Evolutionary conservation across 2,888 invertebrate genomes (phyloP).

Genomic region (Celastrina argiolus): DNA sequence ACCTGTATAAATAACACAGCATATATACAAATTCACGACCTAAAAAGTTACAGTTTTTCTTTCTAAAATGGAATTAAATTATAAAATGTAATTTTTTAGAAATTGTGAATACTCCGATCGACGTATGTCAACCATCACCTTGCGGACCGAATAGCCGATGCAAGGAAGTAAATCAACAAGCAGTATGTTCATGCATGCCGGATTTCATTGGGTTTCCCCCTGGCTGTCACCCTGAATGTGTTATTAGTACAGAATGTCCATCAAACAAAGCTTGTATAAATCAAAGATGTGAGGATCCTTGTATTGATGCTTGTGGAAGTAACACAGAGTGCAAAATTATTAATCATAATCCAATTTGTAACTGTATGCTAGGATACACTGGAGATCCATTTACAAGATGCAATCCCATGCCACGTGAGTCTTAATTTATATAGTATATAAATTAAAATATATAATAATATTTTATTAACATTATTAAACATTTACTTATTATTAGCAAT

Average conservation of each 20-base stretch:
- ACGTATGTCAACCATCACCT: constrained; percentile 84
- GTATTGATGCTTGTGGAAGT: constrained; percentile 82
- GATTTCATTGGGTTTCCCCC: constrained; percentile 85
- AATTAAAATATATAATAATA: constrained; percentile 17
- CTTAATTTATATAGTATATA: constrained; percentile 15
- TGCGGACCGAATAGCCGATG: constrained; percentile 88
- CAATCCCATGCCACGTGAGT: constrained; percentile 73
- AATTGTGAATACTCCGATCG: constrained; percentile 46
- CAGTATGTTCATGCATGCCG: constrained; percentile 86
- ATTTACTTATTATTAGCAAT: background rate
- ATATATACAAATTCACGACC: too few relatives aligned
- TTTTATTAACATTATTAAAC: constrained; percentile 1
- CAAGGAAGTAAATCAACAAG: constrained; percentile 83
- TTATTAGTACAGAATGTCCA: constrained; percentile 85
- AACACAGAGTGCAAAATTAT: constrained; percentile 85
- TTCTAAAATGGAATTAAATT: background rate
- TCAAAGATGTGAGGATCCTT: constrained; percentile 88
- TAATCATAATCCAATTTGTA: constrained; percentile 88
- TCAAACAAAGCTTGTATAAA: constrained; percentile 85
- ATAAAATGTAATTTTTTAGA: constrained; percentile 37
- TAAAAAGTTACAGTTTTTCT: background rate
- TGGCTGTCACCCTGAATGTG: constrained; percentile 87
- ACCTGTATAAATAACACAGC: too few relatives aligned
- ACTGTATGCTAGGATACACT: constrained; percentile 80
- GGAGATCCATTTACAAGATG: constrained; percentile 84